A percentile compares a stretch with the other conserved stretches of the same genome.
These are phyloP conservation scores for Tetraodon nigroviridis DNA, from an alignment of 2,113 vertebrate species.

Conservation along the genomic window DNA sequence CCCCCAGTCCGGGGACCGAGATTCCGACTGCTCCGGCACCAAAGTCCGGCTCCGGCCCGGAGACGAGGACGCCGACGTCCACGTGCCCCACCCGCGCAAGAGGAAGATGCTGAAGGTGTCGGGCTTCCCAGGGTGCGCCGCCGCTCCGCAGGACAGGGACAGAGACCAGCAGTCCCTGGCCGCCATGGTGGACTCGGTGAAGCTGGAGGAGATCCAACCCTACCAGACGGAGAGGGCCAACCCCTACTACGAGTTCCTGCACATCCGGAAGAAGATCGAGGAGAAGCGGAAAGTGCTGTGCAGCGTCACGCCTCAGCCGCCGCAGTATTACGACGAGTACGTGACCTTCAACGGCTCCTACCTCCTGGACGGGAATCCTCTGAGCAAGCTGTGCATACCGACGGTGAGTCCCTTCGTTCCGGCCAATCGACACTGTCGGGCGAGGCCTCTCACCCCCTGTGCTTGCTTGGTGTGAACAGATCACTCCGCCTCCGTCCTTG, in stretches of 20 bases:
- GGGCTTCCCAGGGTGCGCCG: conserved; percentile 75
- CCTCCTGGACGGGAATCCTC: conserved; percentile 93
- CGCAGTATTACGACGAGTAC: conserved; percentile 97
- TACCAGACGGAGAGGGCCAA: conserved; percentile 97
- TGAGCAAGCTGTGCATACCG: conserved; percentile 98
- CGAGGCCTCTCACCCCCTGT: neutral
- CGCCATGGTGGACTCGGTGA: conserved; percentile 90
- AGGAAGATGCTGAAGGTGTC: conserved; percentile 86
- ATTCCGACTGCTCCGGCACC: conserved; percentile 79
- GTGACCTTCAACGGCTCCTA: conserved; percentile 98
- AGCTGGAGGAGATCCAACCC: conserved; percentile 95
- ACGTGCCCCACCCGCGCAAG: conserved; percentile 92
- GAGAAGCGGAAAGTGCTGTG: conserved; percentile 95
- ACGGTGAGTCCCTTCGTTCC: conserved; percentile 79
- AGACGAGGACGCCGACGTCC: conserved; percentile 85
- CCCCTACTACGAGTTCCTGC: conserved; percentile 96
- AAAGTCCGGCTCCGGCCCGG: conserved; percentile 78
- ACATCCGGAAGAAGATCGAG: conserved; percentile 96
- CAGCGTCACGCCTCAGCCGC: conserved; percentile 94
- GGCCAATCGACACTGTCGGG: neutral
- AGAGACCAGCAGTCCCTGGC: conserved; percentile 90
- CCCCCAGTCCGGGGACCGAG: conserved; percentile 76
- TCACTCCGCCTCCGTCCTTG: conserved; percentile 94
- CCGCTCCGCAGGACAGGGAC: conserved; percentile 84
- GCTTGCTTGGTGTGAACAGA: conserved; percentile 71